These are phyloP conservation scores for Chrysotoxum bicinctum DNA, from an alignment of 2,888 invertebrate genomes.

Conservation along the genomic window DNA sequence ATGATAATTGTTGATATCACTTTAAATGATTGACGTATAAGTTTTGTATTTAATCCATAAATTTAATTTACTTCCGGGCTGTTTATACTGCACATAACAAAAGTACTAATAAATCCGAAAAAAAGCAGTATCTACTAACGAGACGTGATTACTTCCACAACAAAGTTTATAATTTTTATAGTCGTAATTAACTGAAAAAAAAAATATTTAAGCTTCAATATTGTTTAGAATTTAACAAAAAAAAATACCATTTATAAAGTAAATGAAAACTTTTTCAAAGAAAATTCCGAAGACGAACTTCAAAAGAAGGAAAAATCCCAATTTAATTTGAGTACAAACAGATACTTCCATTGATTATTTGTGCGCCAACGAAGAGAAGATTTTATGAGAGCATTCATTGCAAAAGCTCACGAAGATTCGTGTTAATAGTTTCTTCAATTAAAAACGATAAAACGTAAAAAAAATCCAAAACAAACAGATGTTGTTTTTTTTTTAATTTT, in stretches of 20 bases:
- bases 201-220: conserved; percentile 17
- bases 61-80: too few species aligned
- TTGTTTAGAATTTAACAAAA: background rate
- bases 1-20: too few species aligned
- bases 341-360: conserved; percentile 46
- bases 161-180: background rate
- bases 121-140: too few species aligned
- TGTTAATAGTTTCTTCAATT: conserved; percentile 59
- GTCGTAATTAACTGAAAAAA: background rate
- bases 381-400: conserved; percentile 56
- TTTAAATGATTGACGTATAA: too few species aligned
- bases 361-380: conserved; percentile 40
- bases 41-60: too few species aligned
- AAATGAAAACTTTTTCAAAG: background rate
- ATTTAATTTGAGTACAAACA: conserved; percentile 12
- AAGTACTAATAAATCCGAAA: too few species aligned
- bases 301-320: conserved; percentile 20
- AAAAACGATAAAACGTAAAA: conserved; percentile 2
- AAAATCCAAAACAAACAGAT: background rate
- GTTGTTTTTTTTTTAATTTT: background rate
- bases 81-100: too few species aligned
- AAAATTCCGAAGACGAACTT: background rate
- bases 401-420: conserved; percentile 61
- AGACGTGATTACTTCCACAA: background rate
- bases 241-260: background rate